Evolutionary conservation across 2,888 invertebrate genomes (phyloP), one percentile per base, ranked within the genome.

Genomic region (Anarsia innoxiella): DNA sequence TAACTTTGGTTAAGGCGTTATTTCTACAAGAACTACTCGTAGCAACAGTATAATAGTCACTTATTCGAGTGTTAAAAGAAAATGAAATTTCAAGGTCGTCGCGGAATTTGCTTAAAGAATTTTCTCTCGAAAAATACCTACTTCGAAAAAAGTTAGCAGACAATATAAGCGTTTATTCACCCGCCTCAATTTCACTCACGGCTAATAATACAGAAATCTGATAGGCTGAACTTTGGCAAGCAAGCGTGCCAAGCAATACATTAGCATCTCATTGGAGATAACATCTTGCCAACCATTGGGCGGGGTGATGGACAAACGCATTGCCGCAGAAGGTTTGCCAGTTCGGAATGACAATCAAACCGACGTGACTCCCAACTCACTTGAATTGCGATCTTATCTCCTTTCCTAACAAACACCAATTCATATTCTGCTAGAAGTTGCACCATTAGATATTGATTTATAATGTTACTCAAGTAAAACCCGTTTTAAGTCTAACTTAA

Each of bases 171-270:
- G 11, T 25, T 37, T 25, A 13, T 25, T 31, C 13, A 16, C 16
- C 15, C 16, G 23, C n/a, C n/a, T n/a, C n/a, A n/a, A n/a, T n/a
- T n/a, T n/a, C n/a, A n/a, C 53, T 61, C 60, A 56, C 51, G 49
- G 44, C 59, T 66, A 66, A 64, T 64, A 64, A 69, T 69, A 66
- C 56, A 53, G 72, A 66, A 69, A 79, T 72, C 60, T 59, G 72
- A 75, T 73, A 72, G 66, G 59, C 49, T 49, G 42, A 55, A 54
- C 55, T 57, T 48, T 61, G 55, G 62, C 56, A 53, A 53, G 45
- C 46, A 51, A 51, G 41, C 68, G 67, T 80, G 83, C 84, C 83
- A 82, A 80, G 64, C 72, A 71, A 76, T 74, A 77, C 77, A 80
- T 80, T 80, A 82, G 62, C 75, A 75, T 76, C 70, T 69, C 66